A percentile compares a stretch with the other conserved stretches of the same genome.
These are phyloP conservation scores for Hypercompe scribonia DNA, from an alignment of 2,888 invertebrate genomes.

Conservation along the genomic window DNA sequence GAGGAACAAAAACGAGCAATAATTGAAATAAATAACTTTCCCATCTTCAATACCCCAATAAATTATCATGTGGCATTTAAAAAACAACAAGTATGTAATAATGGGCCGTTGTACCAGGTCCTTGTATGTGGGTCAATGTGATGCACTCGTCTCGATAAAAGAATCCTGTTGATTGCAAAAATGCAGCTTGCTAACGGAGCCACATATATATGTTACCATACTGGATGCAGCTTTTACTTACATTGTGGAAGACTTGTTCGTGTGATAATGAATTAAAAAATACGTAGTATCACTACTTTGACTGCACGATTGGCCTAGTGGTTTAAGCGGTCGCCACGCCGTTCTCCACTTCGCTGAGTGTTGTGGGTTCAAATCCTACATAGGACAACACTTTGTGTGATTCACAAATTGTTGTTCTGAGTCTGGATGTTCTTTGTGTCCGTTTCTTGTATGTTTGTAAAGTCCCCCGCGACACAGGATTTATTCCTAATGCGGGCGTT, in stretches of 20 bases:
- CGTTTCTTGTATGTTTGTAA: too few species aligned
- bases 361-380: too few species aligned
- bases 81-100: conserved; percentile 33
- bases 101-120: conserved; percentile 31
- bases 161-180: conserved; percentile 28
- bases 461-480: too few species aligned
- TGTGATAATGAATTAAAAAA: too few species aligned
- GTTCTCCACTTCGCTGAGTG: too few species aligned
- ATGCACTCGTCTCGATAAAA: conserved; percentile 25
- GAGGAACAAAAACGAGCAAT: neutral
- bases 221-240: neutral
- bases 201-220: neutral
- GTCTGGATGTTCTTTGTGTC: too few species aligned
- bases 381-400: too few species aligned
- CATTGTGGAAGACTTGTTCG: neutral
- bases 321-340: too few species aligned
- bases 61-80: conserved; percentile 38
- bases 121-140: conserved; percentile 40
- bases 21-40: conserved; percentile 19
- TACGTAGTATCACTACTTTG: too few species aligned
- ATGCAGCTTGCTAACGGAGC: conserved; percentile 10
- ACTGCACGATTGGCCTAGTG: too few species aligned
- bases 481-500: too few species aligned
- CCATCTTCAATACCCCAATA: conserved; percentile 41
- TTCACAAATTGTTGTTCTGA: too few species aligned